Evolutionary conservation across 2,888 invertebrate genomes (phyloP).

Genomic region (Antitype chi): DNA sequence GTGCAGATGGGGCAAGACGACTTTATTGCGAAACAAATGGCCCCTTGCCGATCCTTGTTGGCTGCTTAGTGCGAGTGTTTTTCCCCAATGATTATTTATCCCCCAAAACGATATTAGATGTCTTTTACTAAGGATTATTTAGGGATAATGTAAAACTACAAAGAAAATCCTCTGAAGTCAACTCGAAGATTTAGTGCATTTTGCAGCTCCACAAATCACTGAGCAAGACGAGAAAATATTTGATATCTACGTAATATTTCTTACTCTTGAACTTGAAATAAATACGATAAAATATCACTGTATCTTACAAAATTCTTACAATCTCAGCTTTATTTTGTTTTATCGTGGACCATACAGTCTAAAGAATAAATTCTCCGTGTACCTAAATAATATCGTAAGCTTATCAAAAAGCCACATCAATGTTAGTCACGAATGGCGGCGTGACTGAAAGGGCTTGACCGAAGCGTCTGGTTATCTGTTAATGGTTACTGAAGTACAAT

Average conservation of each 20-base stretch:
- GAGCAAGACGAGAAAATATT: constrained; percentile 17
- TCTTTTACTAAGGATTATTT: constrained; percentile 28
- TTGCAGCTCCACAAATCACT: constrained; percentile 30
- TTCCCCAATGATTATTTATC: constrained; percentile 67
- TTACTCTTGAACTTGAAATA: constrained; percentile 42
- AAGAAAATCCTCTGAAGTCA: neutral
- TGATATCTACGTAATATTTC: constrained; percentile 35
- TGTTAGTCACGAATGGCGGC: constrained; percentile 85
- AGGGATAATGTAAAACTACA: constrained; percentile 10
- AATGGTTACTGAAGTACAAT: constrained; percentile 65
- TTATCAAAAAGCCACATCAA: constrained; percentile 84
- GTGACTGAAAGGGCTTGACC: constrained; percentile 78
- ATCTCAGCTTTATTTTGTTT: constrained; percentile 68
- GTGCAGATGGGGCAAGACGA: constrained; percentile 84
- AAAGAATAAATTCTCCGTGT: constrained; percentile 75
- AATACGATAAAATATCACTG: constrained; percentile 42
- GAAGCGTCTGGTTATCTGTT: constrained; percentile 78
- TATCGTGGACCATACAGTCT: constrained; percentile 58
- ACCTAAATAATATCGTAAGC: constrained; percentile 81
- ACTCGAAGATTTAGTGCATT: neutral
- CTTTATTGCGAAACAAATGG: constrained; percentile 87
- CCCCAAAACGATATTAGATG: constrained; percentile 56
- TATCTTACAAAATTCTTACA: constrained; percentile 68
- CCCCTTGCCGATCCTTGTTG: constrained; percentile 77
- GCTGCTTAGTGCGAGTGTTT: constrained; percentile 72